Percentiles rank a stretch among this genome's conserved stretches.
Conservation (phyloP, 2,888 invertebrate genomes). For the Cerceris ruficornis region DNA sequence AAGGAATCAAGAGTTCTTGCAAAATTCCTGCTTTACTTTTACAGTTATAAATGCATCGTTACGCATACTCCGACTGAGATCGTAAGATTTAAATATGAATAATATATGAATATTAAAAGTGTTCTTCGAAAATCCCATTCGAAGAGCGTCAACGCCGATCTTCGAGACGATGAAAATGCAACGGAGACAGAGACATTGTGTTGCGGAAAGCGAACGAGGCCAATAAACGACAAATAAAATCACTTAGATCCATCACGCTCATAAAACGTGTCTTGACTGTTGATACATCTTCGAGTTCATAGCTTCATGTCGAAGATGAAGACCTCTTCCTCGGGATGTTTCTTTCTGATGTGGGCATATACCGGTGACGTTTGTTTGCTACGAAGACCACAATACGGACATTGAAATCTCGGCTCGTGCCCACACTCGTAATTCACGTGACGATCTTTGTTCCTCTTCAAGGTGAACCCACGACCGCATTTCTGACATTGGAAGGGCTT, state of each 20-base stretch:
- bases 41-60: not conserved
- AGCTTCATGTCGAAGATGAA: conserved; percentile 69
- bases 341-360: conserved; percentile 72
- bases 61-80: not conserved
- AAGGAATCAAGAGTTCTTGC: conserved; percentile 9
- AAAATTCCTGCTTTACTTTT: not conserved
- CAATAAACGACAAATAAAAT: conserved; percentile 18
- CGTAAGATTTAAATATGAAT: not conserved
- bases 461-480: conserved; percentile 75
- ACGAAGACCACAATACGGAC: conserved; percentile 73
- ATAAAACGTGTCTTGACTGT: no score
- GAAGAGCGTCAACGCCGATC: conserved; percentile 5
- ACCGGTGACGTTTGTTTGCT: conserved; percentile 73
- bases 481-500: conserved; percentile 72
- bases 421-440: conserved; percentile 78
- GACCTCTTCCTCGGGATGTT: conserved; percentile 70
- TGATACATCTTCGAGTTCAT: conserved; percentile 28
- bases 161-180: conserved; percentile 12
- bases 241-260: no score
- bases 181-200: not conserved
- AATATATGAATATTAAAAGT: no score
- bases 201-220: conserved; percentile 22
- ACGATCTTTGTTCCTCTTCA: conserved; percentile 72
- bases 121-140: not conserved
- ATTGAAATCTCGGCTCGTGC: conserved; percentile 73